These are phyloP conservation scores for Hydractinia echinata DNA, from an alignment of 30 jellyfish, hydroid and myxozoan species.

Conservation along the genomic window DNA sequence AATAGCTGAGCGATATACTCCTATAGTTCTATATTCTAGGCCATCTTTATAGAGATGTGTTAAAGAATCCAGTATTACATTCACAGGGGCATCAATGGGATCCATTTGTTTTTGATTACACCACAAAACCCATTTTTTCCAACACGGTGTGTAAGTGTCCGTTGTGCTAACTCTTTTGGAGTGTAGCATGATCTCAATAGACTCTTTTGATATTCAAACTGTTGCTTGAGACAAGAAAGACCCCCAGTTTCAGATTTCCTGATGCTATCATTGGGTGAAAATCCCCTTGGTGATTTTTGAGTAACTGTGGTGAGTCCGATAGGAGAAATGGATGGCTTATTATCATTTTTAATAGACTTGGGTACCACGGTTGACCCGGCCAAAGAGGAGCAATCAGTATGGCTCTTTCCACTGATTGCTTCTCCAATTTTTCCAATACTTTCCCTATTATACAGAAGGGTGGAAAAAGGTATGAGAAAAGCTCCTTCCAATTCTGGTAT, in stretches of 20 bases:
- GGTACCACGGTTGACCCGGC: constrained; percentile 13
- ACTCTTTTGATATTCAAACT: not conserved
- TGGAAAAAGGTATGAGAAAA: constrained; percentile 15
- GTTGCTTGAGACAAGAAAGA: constrained; percentile 9
- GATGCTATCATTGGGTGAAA: not conserved
- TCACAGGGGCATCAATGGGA: too few species aligned
- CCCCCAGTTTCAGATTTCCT: constrained; percentile 18
- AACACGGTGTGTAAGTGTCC: not conserved
- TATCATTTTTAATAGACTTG: not conserved
- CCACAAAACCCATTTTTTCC: too few species aligned
- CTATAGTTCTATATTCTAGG: too few species aligned
- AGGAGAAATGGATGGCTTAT: not conserved
- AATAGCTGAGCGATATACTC: not conserved
- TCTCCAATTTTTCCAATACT: constrained; percentile 1
- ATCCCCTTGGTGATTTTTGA: not conserved
- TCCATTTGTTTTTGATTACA: too few species aligned
- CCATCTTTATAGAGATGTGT: too few species aligned
- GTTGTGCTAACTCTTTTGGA: constrained; percentile 14
- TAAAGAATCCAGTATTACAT: too few species aligned
- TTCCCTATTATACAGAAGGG: constrained; percentile 37
- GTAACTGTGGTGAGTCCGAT: not conserved
- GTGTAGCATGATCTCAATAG: not conserved
- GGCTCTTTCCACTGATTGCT: not conserved
- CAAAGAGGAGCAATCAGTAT: constrained; percentile 13
- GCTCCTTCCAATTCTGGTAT: constrained; percentile 27